Conservation (phyloP, 1,140 invertebrate genomes). For the Lasioglossum albipes region DNA sequence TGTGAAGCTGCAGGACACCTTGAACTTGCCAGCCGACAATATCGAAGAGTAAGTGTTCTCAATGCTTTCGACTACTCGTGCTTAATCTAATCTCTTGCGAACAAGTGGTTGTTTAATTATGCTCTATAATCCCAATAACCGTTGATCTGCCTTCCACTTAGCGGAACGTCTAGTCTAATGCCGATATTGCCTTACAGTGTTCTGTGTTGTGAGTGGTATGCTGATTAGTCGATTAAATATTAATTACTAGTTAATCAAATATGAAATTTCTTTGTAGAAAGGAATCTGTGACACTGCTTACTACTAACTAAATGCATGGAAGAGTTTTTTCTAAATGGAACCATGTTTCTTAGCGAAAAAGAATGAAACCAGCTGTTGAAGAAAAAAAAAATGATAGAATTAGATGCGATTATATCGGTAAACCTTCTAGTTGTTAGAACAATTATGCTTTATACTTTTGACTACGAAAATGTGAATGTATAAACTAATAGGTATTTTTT, state of each 20-base stretch:
- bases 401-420: neutral
- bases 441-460: neutral
- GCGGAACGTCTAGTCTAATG: neutral
- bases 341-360: neutral
- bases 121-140: neutral
- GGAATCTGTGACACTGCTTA: neutral
- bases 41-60: constrained; percentile 84
- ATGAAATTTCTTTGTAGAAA: constrained; percentile 4
- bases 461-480: neutral
- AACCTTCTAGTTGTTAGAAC: neutral
- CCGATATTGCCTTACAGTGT: constrained; percentile 16
- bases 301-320: constrained; percentile 30
- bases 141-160: constrained; percentile 7
- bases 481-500: constrained; percentile 59
- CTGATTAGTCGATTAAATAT: constrained; percentile 18
- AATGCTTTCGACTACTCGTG: neutral
- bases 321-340: neutral
- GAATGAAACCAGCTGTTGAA: neutral
- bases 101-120: constrained; percentile 14
- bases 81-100: neutral
- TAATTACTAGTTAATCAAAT: neutral
- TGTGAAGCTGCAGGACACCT: constrained; percentile 80
- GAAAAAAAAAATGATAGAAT: neutral
- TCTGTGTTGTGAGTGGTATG: constrained; percentile 47
- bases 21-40: constrained; percentile 74